A percentile compares a stretch with the other conserved stretches of the same genome.
Conservation (phyloP, 2,113 vertebrate genomes). For the Nyctibius bracteatus region DNA sequence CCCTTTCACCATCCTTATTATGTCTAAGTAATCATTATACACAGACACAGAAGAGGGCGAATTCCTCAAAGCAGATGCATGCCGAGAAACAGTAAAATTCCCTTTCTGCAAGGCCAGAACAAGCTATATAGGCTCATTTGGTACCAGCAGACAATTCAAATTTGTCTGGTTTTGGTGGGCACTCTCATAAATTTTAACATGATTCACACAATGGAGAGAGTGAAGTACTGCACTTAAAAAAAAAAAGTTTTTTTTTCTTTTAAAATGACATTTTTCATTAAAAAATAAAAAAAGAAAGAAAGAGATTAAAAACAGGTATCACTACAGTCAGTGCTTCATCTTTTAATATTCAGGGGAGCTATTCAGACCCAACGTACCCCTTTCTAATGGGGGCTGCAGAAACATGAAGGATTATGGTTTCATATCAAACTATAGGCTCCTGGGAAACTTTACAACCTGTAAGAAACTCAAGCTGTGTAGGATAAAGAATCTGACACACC, state of each 20-base stretch:
- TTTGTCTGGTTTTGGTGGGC: neutral
- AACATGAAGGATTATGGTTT: neutral
- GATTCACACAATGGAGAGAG: neutral
- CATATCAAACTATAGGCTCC: neutral
- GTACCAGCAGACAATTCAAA: neutral
- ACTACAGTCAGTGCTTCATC: neutral
- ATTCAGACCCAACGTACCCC: neutral
- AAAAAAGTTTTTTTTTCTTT: neutral
- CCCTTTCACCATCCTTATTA: neutral
- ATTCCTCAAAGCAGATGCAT: neutral
- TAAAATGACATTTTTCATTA: neutral
- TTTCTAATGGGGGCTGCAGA: neutral
- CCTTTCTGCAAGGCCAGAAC: neutral
- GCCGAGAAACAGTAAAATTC: neutral
- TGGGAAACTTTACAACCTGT: neutral
- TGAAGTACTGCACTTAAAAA: neutral
- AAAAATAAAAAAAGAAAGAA: neutral
- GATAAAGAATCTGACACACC: neutral
- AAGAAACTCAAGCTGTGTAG: neutral
- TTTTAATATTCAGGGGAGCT: neutral
- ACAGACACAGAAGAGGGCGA: neutral
- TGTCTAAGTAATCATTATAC: slow-evolving; percentile 11
- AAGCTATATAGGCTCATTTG: neutral
- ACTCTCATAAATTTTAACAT: neutral
- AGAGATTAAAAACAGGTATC: neutral